phyloP scores from a whole-genome alignment of 2,113 vertebrate species.

The Epinephelus moara region DNA sequence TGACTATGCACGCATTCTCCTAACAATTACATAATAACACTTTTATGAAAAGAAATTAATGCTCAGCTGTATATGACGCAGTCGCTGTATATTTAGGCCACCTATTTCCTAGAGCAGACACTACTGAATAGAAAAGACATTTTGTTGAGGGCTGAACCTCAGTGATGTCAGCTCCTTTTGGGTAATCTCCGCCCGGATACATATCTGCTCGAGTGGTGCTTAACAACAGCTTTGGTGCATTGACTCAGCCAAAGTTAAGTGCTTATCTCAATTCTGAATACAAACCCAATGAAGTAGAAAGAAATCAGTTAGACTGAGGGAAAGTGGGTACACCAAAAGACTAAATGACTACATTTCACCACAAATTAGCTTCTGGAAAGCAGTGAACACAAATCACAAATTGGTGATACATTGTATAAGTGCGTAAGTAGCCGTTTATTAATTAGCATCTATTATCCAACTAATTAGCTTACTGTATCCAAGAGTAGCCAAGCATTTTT shows the following conservation, averaged over 20 bases:
- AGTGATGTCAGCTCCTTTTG: slow-evolving; percentile 44
- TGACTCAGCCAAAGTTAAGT: slow-evolving; percentile 29
- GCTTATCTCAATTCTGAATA: slow-evolving; percentile 45
- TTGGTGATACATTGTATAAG: slow-evolving; percentile 12
- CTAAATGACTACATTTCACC: slow-evolving; percentile 35
- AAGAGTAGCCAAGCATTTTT: slow-evolving; percentile 1
- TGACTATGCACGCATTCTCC: background rate
- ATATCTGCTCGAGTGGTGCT: slow-evolving; percentile 52
- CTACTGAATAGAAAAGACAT: slow-evolving; percentile 34
- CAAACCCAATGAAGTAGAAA: slow-evolving; percentile 49
- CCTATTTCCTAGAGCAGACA: slow-evolving; percentile 44
- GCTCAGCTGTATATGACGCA: slow-evolving; percentile 4
- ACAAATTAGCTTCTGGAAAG: slow-evolving; percentile 46
- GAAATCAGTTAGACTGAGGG: slow-evolving; percentile 32
- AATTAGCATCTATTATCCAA: slow-evolving; percentile 36
- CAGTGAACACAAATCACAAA: slow-evolving; percentile 33
- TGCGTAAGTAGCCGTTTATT: slow-evolving; percentile 28
- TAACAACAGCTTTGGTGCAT: slow-evolving; percentile 45
- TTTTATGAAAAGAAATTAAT: slow-evolving; percentile 10
- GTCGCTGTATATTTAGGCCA: slow-evolving; percentile 48
- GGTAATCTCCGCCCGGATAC: slow-evolving; percentile 49
- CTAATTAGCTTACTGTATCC: slow-evolving; percentile 39
- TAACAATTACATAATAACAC: slow-evolving; percentile 25
- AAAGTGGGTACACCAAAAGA: slow-evolving; percentile 21
- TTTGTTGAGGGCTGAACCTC: slow-evolving; percentile 28